Evolutionary conservation across 2,113 vertebrate genomes (phyloP).

Genomic region (Hystrix cristata): DNA sequence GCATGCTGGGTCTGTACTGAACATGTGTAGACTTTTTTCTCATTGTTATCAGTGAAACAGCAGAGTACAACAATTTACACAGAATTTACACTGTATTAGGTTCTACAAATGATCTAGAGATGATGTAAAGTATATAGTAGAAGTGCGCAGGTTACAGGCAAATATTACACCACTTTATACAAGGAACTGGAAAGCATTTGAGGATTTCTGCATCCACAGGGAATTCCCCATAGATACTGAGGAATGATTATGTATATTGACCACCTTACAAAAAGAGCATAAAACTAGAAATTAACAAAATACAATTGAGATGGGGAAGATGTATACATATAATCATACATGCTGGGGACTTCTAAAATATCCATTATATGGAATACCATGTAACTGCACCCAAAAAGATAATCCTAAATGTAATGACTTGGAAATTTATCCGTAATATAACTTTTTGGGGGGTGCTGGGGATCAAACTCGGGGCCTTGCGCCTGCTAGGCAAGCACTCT

Average conservation of each 20-base stretch:
- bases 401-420: neutral
- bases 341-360: neutral
- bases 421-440: neutral
- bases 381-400: neutral
- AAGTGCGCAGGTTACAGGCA: neutral
- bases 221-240: neutral
- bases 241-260: neutral
- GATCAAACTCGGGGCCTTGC: too few species aligned
- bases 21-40: neutral
- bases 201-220: neutral
- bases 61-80: neutral
- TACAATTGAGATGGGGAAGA: neutral
- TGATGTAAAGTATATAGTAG: neutral
- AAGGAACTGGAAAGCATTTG: neutral
- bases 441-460: neutral
- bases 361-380: neutral
- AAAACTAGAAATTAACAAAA: neutral
- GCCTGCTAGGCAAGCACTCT: too few species aligned
- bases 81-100: neutral
- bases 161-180: neutral
- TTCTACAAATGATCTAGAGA: neutral
- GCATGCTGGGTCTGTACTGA: neutral
- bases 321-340: neutral
- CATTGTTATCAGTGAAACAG: neutral
- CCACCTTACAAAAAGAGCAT: neutral